Evolutionary conservation across 2,113 vertebrate genomes (phyloP), one percentile per base, ranked within the genome.

Genomic region (Petrocephalus zakoni): DNA sequence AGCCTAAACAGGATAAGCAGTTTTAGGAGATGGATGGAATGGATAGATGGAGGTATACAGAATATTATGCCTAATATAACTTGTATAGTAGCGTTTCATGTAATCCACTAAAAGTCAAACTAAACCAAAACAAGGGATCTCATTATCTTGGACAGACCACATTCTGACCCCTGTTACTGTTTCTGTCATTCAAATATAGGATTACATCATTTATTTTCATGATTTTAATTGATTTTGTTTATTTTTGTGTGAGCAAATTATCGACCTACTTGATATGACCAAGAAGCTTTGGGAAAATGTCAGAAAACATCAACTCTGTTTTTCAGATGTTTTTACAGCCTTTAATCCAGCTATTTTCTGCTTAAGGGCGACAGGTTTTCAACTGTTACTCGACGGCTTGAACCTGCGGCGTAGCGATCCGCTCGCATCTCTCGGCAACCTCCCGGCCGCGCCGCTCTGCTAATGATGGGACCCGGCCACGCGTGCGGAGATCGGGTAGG

Each of bases 21-120:
- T n/a, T n/a, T n/a, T n/a, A n/a, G n/a, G n/a, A n/a, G n/a, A n/a
- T n/a, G n/a, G n/a, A n/a, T n/a, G n/a, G n/a, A n/a, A n/a, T n/a
- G n/a, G n/a, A n/a, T n/a, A n/a, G n/a, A n/a, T n/a, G n/a, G n/a
- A n/a, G n/a, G n/a, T n/a, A n/a, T n/a, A n/a, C 64, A 72, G 64
- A 15, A 34, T 72, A 11, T 72, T 8, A 72, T 0, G 29, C 72
- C 72, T 37, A 55, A 42, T 78, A 15, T 42, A 51, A 87, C 81
- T 87, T 90, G 15, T 55, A 58, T 86, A 81, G 53, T 56, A 52
- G 85, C 88, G 83, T 90, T 78, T 51, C 85, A 49, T 91, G 88
- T 85, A 90, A 90, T 13, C 22, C 64, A 17, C 53, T 86, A 56
- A 21, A 61, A 85, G 68, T 49, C 8, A 89, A 88, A 92, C 25